These are phyloP conservation scores for Augochlorella aurata DNA, from an alignment of 2,888 invertebrate species.

Conservation along the genomic window DNA sequence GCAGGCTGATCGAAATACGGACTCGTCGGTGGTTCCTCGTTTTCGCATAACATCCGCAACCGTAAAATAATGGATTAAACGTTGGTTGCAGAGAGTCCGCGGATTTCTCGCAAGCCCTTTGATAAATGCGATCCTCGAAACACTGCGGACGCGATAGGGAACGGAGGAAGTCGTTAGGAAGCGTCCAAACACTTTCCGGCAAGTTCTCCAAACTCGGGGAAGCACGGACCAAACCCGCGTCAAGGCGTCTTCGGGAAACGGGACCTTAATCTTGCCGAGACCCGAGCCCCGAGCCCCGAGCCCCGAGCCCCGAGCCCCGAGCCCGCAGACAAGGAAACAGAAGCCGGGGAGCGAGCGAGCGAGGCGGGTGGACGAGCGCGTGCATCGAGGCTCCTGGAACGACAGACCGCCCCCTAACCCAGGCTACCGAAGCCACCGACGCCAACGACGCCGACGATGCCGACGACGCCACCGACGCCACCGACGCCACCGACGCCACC, in stretches of 20 bases:
- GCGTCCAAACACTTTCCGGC: constrained; percentile 67
- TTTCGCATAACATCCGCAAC: constrained; percentile 51
- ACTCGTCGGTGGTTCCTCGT: constrained; percentile 29
- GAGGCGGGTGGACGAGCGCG: constrained; percentile 27
- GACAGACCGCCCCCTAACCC: constrained; percentile 62
- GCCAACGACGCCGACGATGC: no score
- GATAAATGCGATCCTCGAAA: constrained; percentile 63
- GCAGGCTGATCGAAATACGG: not conserved
- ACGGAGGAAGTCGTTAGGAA: constrained; percentile 63
- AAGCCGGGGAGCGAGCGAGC: constrained; percentile 21
- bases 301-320: no score
- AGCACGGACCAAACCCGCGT: constrained; percentile 71
- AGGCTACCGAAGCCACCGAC: constrained; percentile 34
- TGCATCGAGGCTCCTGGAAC: constrained; percentile 61
- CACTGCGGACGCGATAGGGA: constrained; percentile 36
- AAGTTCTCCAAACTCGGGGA: constrained; percentile 67
- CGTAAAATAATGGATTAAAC: constrained; percentile 49
- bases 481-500: no score
- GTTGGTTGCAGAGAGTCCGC: not conserved
- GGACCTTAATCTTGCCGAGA: constrained; percentile 67
- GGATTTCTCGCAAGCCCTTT: constrained; percentile 50
- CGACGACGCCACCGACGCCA: constrained; percentile 46
- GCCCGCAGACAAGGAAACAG: no score
- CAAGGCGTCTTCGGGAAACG: constrained; percentile 64
- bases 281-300: no score